phyloP scores from a whole-genome alignment of 2,888 invertebrate genomes.

The Cephalotes varians region DNA sequence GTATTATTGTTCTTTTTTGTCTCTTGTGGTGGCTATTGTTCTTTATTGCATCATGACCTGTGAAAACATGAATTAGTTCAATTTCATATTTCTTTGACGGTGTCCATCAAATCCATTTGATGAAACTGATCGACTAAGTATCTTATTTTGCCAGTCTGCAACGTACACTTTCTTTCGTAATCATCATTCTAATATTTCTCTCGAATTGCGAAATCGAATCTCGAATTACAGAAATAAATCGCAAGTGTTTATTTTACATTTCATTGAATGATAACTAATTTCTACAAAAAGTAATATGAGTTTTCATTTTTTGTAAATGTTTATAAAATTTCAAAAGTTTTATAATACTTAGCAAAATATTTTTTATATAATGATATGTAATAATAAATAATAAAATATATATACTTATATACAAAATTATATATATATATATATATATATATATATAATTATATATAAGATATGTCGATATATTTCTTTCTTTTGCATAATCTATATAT shows the following conservation, averaged over 20 bases:
- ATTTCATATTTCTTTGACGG: conserved; percentile 49
- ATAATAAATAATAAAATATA: too few relatives aligned
- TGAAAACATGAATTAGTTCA: conserved; percentile 63
- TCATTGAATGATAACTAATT: not conserved
- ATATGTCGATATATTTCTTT: too few relatives aligned
- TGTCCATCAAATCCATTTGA: conserved; percentile 38
- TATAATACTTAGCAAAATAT: not conserved
- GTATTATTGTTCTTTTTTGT: conserved; percentile 56
- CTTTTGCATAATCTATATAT: too few relatives aligned
- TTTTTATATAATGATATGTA: too few relatives aligned
- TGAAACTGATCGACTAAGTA: conserved; percentile 44
- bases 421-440: too few relatives aligned
- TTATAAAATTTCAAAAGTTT: not conserved
- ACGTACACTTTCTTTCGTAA: conserved; percentile 36
- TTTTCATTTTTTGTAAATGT: not conserved
- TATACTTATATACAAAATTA: too few relatives aligned
- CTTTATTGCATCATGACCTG: conserved; percentile 60
- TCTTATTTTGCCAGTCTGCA: conserved; percentile 50
- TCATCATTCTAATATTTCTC: conserved; percentile 48
- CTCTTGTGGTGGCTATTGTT: conserved; percentile 15
- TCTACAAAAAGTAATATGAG: not conserved
- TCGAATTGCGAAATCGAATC: conserved; percentile 46
- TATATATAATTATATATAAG: too few relatives aligned
- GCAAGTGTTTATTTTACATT: not conserved
- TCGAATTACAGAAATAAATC: conserved; percentile 15